These are phyloP conservation scores for Zaprionus taronus DNA, from an alignment of 1,140 invertebrate genomes.

Conservation along the genomic window DNA sequence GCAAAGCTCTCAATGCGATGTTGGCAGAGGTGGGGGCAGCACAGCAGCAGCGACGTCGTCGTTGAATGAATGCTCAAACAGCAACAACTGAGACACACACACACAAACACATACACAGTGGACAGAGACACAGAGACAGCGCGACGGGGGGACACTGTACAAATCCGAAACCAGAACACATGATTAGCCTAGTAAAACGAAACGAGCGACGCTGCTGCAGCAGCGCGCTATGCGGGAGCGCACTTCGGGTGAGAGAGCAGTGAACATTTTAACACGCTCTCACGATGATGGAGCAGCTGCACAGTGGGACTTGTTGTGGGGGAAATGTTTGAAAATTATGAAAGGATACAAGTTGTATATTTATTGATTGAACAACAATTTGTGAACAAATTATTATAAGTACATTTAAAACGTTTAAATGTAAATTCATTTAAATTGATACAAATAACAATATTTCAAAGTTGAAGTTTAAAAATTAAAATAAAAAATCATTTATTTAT, in stretches of 20 bases:
- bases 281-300: constrained; percentile 12
- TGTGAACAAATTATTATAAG: too few relatives aligned
- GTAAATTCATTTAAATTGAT: too few relatives aligned
- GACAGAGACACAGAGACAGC: constrained; percentile 28
- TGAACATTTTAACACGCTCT: constrained; percentile 51
- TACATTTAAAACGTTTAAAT: too few relatives aligned
- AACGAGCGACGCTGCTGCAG: constrained; percentile 48
- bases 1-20: constrained; percentile 72
- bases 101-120: neutral
- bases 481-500: too few relatives aligned
- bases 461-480: too few relatives aligned
- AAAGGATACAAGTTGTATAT: neutral
- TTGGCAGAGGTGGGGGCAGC: constrained; percentile 7
- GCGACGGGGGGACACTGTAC: constrained; percentile 51
- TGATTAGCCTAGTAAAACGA: constrained; percentile 84
- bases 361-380: neutral
- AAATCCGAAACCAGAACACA: constrained; percentile 84
- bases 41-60: constrained; percentile 15
- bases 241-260: constrained; percentile 37
- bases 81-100: constrained; percentile 32
- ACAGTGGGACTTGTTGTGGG: constrained; percentile 39
- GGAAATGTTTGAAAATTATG: neutral
- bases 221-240: constrained; percentile 36
- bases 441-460: too few relatives aligned
- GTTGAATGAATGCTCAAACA: constrained; percentile 73